Base-by-base conservation (phyloP, 2,888 invertebrate species). In the Dascillus cervinus region DNA sequence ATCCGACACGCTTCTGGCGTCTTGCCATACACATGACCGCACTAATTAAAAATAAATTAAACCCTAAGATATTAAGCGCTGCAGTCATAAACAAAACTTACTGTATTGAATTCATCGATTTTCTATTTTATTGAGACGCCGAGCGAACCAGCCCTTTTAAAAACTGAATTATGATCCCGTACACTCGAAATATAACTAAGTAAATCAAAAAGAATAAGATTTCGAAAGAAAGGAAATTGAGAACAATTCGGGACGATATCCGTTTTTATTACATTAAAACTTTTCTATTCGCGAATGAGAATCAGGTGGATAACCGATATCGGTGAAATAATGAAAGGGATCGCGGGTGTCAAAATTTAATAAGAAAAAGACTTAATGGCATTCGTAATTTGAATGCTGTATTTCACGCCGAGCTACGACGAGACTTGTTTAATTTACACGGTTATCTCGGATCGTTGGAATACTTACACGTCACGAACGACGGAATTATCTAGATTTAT, bases 41-140 rank as follows among this genome's bases (percentile, higher is more conserved):
- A 44, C 47, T 51, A 51, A 51, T 51, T 49, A 50, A 49, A 50
- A 49, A 49, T 50, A 50, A 50, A 50, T 50, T 50, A 47, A 49
- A 50, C 45, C 39, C 29, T 26, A 9, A 21, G 23, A 27, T 34
- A 39, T 39, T 34, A 34, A 39, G 30, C 32, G 44, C 36, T 36
- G 43, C 45, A 50, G 46, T 46, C 47, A 49, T 46, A 44, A 44
- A 39, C 47, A 47, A 45, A 47, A 49, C 46, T 47, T 47, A 40
- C 47, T 34, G 29, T 39, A 39, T 39, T 34, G 34, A 34, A 27
- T 31, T 25, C 32, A 39, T 39, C 34, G 38, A 39, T 34, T 34
- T 39, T 17, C 8, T 6, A 6, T 17, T 17, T 8, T 6, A 8
- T 17, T 17, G 8, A 17, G 8, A 6, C 5, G 17, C 17, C 17